Evolutionary conservation across 2,888 invertebrate species (phyloP), one percentile per base, ranked within the genome.

Genomic region (Sphinx pinastri): DNA sequence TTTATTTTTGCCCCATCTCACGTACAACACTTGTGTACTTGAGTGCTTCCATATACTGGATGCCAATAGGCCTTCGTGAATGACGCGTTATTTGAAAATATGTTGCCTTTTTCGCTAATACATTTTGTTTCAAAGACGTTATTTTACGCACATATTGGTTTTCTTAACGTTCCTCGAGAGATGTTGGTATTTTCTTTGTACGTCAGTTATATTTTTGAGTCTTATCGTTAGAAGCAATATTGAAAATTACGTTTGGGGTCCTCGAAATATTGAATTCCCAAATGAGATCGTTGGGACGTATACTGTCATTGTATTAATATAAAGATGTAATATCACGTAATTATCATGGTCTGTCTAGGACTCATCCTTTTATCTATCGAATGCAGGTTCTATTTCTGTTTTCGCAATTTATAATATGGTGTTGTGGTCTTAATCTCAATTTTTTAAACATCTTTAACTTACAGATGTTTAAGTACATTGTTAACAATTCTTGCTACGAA

Each of bases 1-100:
- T 78, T 77, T 75, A 74, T 75, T 78, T 76, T 75, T 68, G 72
- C 77, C 73, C 77, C 79, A 77, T 78, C 79, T 79, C 70, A 75
- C 75, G 74, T 67, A 71, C 72, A 71, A 70, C 75, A 73, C 74
- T 80, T 74, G 76, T 78, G 75, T 74, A 76, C 74, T 80, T 76
- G 78, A 81, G 79, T 76, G 76, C 71, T 72, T 63, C 70, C 68
- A 72, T 72, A 75, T 63, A 59, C 66, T 71, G 74, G 68, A 74
- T 73, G 74, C 76, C 76, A 76, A 75, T 74, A 73, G 71, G 71
- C 63, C 69, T 67, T 51, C 45, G 58, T 60, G 69, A 73, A 70
- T 70, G 74, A 71, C 71, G 71, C 72, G 60, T 60, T 51, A 69
- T 52, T 63, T 68, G 25, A 58, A 68, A 71, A 63, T 60, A 68